A percentile compares a stretch with the other conserved stretches of the same genome.
These are phyloP conservation scores for Zaprionus kolodkinae DNA, from an alignment of 1,140 invertebrate genomes.

Conservation along the genomic window DNA sequence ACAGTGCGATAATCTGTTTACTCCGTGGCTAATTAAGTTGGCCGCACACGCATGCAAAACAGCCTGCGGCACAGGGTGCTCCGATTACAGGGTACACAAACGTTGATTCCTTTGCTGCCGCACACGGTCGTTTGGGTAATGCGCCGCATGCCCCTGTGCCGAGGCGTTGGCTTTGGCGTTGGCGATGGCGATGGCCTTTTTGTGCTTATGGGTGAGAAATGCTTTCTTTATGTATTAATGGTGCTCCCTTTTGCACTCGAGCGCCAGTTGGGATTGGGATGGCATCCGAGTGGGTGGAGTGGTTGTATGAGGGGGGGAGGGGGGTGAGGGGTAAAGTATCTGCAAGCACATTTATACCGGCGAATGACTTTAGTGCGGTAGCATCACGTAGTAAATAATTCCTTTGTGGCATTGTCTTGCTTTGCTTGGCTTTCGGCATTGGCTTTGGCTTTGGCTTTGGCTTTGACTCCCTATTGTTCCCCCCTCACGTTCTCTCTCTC, in stretches of 20 bases:
- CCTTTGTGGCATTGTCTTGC: slow-evolving; percentile 81
- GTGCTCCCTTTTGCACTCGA: slow-evolving; percentile 74
- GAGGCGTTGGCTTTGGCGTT: slow-evolving; percentile 4
- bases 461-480: neutral
- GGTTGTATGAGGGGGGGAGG: neutral
- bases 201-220: slow-evolving; percentile 78
- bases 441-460: slow-evolving; percentile 30
- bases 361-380: slow-evolving; percentile 79
- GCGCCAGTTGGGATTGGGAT: slow-evolving; percentile 12
- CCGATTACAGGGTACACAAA: slow-evolving; percentile 23
- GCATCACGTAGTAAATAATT: slow-evolving; percentile 83
- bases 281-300: neutral
- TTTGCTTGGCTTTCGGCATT: slow-evolving; percentile 71
- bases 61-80: neutral
- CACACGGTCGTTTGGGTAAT: slow-evolving; percentile 78
- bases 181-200: slow-evolving; percentile 72
- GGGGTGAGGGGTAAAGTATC: slow-evolving; percentile 2
- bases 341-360: slow-evolving; percentile 72
- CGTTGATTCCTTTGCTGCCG: slow-evolving; percentile 53
- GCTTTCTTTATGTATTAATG: slow-evolving; percentile 82
- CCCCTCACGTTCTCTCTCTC: neutral
- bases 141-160: slow-evolving; percentile 53
- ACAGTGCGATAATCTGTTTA: neutral
- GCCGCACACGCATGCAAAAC: neutral
- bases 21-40: neutral